Base-by-base conservation (phyloP, 2,888 invertebrate genomes). In the Cheilosia variabilis region DNA sequence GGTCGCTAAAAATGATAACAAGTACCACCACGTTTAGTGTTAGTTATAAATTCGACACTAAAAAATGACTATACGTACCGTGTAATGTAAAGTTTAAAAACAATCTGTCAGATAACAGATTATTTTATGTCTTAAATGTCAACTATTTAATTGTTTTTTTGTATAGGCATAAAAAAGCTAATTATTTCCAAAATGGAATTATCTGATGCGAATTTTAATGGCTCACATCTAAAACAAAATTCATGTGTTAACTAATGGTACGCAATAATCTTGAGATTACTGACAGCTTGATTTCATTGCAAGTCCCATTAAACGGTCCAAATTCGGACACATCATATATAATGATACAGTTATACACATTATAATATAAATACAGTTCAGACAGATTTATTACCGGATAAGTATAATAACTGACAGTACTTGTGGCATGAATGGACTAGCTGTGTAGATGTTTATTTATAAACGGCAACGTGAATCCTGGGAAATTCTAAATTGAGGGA, bases 121-220 rank as follows among this genome's bases (percentile, higher is more conserved):
- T 37, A 37, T 37, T 37, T 37, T 13, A 3, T 37, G 37, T 13
- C 37, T 37, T 2, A 37, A 37, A 37, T 37, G 37, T 37, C 4
- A 10, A 10, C 0, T 34, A 4, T 37, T 37, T 37, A 13, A 37
- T 13, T 4, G 37, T 37, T 37, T 37, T 34, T 34, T 37, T 10
- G 3, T 13, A 37, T n/a, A 47, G 17, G 9, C 19, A 47, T 17
- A 47, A 17, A 47, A 43, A n/a, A 47, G 17, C n/a, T 17, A 17
- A 17, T 47, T 47, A 17, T 17, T 47, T 17, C 19, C 19, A 9
- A 47, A 47, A 19, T 19, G 6, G 7, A 9, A 19, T 47, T 47
- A 47, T 47, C 47, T 47, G 47, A 19, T 19, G 47, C 47, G 47
- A 47, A 47, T 47, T 19, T 47, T 47, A 47, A 47, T 47, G 19